phyloP scores from a whole-genome alignment of 2,888 invertebrate species.

The Anodontia alba region DNA sequence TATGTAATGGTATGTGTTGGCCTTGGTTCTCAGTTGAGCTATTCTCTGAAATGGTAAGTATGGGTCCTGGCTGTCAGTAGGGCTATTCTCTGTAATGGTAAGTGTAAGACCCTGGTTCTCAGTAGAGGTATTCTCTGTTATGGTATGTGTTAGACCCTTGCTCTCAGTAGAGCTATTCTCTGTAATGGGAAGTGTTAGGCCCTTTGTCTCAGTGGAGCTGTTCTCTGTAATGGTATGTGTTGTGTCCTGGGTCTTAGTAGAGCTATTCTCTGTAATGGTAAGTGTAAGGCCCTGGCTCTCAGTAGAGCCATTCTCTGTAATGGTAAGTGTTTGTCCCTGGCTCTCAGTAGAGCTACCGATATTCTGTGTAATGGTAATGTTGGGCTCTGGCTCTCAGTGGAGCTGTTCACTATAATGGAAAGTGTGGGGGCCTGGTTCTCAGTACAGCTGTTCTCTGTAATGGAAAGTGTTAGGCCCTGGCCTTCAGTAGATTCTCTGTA shows the following conservation, averaged over 20 bases:
- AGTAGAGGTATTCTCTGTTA: constrained; percentile 98
- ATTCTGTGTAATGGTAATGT: constrained; percentile 95
- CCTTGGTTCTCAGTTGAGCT: constrained; percentile 96
- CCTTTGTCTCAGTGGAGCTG: constrained; percentile 96
- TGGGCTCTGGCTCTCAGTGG: constrained; percentile 95
- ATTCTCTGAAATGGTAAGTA: constrained; percentile 94
- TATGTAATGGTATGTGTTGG: constrained; percentile 90
- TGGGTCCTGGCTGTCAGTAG: constrained; percentile 94
- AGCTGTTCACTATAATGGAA: constrained; percentile 96
- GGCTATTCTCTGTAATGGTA: constrained; percentile 96
- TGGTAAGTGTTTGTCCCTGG: constrained; percentile 89
- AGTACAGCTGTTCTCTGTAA: constrained; percentile 99
- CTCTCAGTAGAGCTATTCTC: constrained; percentile 97
- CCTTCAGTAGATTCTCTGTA: constrained; percentile 88
- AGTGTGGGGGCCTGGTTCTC: constrained; percentile 94
- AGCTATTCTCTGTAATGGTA: constrained; percentile 96
- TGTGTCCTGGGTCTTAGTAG: constrained; percentile 96
- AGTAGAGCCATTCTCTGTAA: constrained; percentile 99
- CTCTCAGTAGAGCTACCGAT: constrained; percentile 96
- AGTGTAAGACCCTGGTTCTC: constrained; percentile 94
- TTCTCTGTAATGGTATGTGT: constrained; percentile 92
- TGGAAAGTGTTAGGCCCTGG: constrained; percentile 89
- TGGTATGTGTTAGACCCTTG: constrained; percentile 93
- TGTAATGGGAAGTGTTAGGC: constrained; percentile 95
- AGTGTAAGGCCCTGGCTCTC: constrained; percentile 94